Evolutionary conservation across 2,113 vertebrate species (phyloP), one percentile per base, ranked within the genome.

Genomic region (Rattus norvegicus): DNA sequence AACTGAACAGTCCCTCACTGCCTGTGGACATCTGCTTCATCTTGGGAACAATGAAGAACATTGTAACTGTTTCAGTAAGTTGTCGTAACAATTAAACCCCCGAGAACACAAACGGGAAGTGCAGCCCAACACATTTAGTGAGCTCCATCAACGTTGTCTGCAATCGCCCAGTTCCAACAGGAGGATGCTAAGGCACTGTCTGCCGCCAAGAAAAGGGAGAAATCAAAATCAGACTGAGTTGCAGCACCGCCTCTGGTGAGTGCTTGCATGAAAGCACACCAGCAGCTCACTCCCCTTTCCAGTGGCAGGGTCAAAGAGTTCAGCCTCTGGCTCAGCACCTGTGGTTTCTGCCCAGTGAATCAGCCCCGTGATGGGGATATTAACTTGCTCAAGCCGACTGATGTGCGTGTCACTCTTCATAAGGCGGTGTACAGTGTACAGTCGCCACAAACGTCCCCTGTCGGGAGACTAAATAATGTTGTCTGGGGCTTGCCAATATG

Each of bases 321-420:
- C 92, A 90, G 88, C 47, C 73, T 90, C 14, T 0, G 7, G 75
- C 0, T 2, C 24, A 59, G 84, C 90, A 36, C 22, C 43, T 59
- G 95, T 33, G 93, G 92, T 95, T 97, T 92, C 93, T 92, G 84
- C 70, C 95, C 93, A 36, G 5, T 67, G 95, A 92, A 88, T 94
- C 92, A 88, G 88, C 39, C 86, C 7, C 7, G 0, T 30, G 80
- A 77, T 61, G 88, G 90, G 88, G 93, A 93, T 84, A 93, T 72
- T 28, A 59, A 90, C 96, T 69, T 33, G 19, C 43, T 54, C 1
- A 26, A 76, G 63, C 75, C 39, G 49, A 59, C n/a, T 5, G 70
- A 92, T 85, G 93, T 92, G 95, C 72, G 1, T 28, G 93, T 90
- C 96, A 85, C 85, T 91, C 85, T 19, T 59, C 7, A n/a, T 91